Conservation (phyloP, 1,140 invertebrate species). For the Globodera ellingtonae region DNA sequence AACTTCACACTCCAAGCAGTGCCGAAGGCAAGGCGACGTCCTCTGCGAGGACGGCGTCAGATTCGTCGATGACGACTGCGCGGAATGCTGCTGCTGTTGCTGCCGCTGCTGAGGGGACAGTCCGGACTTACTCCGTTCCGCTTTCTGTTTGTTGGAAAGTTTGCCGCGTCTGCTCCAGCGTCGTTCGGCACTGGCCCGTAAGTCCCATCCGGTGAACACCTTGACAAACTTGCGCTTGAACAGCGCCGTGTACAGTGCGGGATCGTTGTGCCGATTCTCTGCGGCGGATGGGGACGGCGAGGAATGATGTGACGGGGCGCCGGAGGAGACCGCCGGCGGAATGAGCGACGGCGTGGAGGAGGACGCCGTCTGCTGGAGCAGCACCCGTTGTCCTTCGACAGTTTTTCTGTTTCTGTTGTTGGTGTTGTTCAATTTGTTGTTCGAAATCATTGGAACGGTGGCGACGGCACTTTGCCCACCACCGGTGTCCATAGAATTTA, state of each 20-base stretch:
- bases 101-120: too few species aligned
- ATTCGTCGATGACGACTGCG: background rate
- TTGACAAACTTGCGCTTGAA: slow-evolving; percentile 40
- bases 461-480: background rate
- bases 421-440: background rate
- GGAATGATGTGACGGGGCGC: background rate
- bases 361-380: background rate
- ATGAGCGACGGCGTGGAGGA: background rate
- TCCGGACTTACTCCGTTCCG: background rate
- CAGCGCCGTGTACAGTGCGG: slow-evolving; percentile 32
- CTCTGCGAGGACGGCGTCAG: background rate
- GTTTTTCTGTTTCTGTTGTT: background rate
- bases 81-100: too few species aligned
- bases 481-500: background rate
- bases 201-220: slow-evolving; percentile 34
- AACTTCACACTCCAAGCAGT: slow-evolving; percentile 32
- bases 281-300: background rate
- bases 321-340: background rate
- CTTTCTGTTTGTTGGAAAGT: slow-evolving; percentile 14
- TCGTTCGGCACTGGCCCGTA: slow-evolving; percentile 16
- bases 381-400: background rate
- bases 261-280: slow-evolving; percentile 31
- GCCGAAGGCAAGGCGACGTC: slow-evolving; percentile 28
- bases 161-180: slow-evolving; percentile 15
- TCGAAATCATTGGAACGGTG: too few species aligned